Conservation (phyloP, 2,888 invertebrate genomes). For the Pheosia gnoma region DNA sequence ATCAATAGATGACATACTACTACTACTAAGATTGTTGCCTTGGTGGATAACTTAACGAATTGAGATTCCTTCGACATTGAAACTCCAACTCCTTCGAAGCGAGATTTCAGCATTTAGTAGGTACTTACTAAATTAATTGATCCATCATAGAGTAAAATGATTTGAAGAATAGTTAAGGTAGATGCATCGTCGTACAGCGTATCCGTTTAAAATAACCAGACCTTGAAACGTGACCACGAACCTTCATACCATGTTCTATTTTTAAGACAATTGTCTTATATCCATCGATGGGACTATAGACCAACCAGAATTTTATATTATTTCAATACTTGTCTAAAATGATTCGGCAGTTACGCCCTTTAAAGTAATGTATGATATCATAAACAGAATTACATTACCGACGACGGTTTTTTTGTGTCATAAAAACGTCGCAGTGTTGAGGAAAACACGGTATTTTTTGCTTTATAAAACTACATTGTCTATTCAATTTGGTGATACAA, state of each 20-base stretch:
- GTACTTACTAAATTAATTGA: no score
- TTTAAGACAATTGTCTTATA: background rate
- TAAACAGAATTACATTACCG: slow-evolving; percentile 5
- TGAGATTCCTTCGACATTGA: no score
- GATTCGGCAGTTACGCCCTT: slow-evolving; percentile 1
- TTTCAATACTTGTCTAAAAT: slow-evolving; percentile 3
- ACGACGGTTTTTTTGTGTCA: slow-evolving; percentile 13
- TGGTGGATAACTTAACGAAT: no score
- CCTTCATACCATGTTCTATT: background rate
- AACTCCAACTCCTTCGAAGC: no score
- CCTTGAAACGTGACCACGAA: background rate
- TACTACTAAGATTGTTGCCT: no score
- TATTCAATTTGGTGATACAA: slow-evolving; percentile 5
- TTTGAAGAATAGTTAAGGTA: background rate
- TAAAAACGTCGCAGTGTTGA: slow-evolving; percentile 14
- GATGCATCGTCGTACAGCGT: background rate
- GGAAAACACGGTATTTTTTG: slow-evolving; percentile 13
- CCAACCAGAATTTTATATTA: background rate
- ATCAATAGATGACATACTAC: no score
- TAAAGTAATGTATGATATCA: slow-evolving; percentile 4
- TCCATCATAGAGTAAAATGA: background rate
- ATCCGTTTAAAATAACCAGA: background rate
- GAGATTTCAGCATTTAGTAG: no score
- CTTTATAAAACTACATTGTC: slow-evolving; percentile 5
- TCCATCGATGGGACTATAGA: background rate